A percentile compares a stretch with the other conserved stretches of the same genome.
These are phyloP conservation scores for Mesorhabditis belari DNA, from an alignment of 2,888 invertebrate species.

Conservation along the genomic window DNA sequence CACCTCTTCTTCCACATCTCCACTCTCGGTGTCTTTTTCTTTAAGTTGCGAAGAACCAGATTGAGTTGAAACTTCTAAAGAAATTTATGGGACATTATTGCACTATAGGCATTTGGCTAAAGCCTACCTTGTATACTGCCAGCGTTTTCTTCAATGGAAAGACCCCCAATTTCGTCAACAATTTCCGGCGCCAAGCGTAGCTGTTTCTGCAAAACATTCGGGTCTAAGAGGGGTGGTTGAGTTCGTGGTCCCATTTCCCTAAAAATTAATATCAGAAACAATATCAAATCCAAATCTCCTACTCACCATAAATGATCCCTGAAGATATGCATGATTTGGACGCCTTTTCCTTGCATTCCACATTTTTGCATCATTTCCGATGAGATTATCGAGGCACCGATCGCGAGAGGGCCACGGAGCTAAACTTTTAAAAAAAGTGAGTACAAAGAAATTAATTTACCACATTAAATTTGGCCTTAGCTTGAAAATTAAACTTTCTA, in stretches of 20 bases:
- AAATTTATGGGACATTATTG: constrained; percentile 1
- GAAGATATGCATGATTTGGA: constrained; percentile 39
- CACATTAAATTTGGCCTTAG: too few relatives aligned
- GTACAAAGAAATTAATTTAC: neutral
- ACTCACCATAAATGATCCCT: constrained; percentile 40
- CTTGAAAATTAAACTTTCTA: neutral
- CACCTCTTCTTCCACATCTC: constrained; percentile 7
- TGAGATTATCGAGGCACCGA: constrained; percentile 42
- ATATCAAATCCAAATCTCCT: neutral
- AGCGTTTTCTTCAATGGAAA: neutral
- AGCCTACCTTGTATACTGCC: neutral
- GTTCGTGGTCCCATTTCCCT: constrained; percentile 36
- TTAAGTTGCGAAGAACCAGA: neutral
- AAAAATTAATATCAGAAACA: neutral
- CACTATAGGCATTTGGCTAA: neutral
- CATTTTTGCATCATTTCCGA: constrained; percentile 30
- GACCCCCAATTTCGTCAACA: neutral
- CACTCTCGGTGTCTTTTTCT: constrained; percentile 2
- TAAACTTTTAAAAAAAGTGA: neutral
- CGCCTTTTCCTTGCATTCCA: constrained; percentile 40
- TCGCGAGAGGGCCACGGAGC: constrained; percentile 38
- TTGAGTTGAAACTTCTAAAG: neutral
- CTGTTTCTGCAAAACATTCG: constrained; percentile 10
- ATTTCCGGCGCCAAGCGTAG: neutral
- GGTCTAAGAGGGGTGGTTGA: constrained; percentile 10